Evolutionary conservation across 2,888 invertebrate genomes (phyloP).

Genomic region (Ecliptopera silaceata): DNA sequence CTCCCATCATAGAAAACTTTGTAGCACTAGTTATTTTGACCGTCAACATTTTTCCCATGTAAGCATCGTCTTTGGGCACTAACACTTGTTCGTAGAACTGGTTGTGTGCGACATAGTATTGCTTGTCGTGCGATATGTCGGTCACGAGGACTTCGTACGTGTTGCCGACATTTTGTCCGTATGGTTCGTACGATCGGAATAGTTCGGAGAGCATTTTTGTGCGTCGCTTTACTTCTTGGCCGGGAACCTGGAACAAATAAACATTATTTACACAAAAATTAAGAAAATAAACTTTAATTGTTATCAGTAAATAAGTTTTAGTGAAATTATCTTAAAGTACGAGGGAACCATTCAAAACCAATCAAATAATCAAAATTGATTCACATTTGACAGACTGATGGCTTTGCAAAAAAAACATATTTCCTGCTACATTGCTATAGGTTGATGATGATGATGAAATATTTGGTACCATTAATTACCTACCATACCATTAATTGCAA

Average conservation of each 20-base stretch:
- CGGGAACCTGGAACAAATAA: constrained; percentile 83
- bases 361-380: too few relatives aligned
- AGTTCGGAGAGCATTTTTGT: constrained; percentile 94
- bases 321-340: too few relatives aligned
- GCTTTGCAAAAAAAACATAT: too few relatives aligned
- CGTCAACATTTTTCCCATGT: constrained; percentile 91
- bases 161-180: constrained; percentile 86
- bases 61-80: constrained; percentile 89
- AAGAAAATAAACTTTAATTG: too few relatives aligned
- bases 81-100: constrained; percentile 95
- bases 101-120: constrained; percentile 97
- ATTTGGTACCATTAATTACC: too few relatives aligned
- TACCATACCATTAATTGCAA: too few relatives aligned
- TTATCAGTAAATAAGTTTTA: too few relatives aligned
- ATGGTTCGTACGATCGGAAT: constrained; percentile 95
- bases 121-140: constrained; percentile 95
- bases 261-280: too few relatives aligned
- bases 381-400: too few relatives aligned
- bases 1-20: constrained; percentile 91
- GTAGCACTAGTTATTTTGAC: constrained; percentile 88
- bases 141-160: constrained; percentile 93
- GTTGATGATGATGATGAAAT: too few relatives aligned
- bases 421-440: too few relatives aligned
- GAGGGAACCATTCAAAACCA: too few relatives aligned
- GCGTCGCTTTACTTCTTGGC: constrained; percentile 93